Evolutionary conservation across 2,797 vertebrate genomes (phyloP).

Genomic region (Xerus rutilus): DNA sequence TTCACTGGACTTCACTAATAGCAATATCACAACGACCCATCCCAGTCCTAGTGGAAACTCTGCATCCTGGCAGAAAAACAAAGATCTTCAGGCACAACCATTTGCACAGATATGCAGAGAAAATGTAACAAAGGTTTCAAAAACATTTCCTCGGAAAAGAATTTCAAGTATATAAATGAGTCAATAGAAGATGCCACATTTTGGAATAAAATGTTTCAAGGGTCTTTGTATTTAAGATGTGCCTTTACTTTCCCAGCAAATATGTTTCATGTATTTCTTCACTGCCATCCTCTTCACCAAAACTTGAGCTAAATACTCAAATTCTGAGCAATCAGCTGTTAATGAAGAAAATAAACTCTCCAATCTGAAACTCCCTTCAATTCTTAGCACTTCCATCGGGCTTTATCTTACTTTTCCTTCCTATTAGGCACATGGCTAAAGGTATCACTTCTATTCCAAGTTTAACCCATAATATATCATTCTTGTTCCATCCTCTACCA

Average conservation of each 20-base stretch:
- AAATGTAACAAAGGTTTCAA: slow-evolving; percentile 28
- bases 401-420: background rate
- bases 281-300: background rate
- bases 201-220: background rate
- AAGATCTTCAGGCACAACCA: slow-evolving; percentile 68
- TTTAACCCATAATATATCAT: background rate
- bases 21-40: background rate
- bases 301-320: background rate
- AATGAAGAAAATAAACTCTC: background rate
- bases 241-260: background rate
- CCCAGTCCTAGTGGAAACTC: background rate
- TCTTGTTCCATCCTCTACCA: background rate
- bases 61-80: slow-evolving; percentile 78
- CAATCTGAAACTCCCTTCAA: background rate
- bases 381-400: background rate
- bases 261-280: background rate
- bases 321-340: background rate
- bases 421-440: background rate
- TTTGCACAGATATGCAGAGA: slow-evolving; percentile 58
- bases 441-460: background rate
- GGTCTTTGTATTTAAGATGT: background rate
- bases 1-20: slow-evolving; percentile 82
- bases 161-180: slow-evolving; percentile 87
- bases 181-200: background rate
- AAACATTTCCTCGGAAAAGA: slow-evolving; percentile 83